phyloP scores from a whole-genome alignment of 2,888 invertebrate genomes.

The Mystacides longicornis region DNA sequence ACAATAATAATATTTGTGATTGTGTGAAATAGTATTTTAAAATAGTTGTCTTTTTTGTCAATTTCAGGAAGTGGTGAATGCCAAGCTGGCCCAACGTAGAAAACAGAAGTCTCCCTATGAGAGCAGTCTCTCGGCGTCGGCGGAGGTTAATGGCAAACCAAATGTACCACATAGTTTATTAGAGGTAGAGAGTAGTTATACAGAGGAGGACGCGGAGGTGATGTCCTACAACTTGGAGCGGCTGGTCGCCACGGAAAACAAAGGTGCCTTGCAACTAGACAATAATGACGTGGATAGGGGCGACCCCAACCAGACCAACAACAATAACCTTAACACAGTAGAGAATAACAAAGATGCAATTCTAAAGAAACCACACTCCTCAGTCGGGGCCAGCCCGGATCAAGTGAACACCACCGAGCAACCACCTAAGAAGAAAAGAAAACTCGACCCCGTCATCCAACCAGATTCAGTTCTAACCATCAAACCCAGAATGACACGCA shows the following conservation, averaged over 20 bases:
- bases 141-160: background rate
- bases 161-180: background rate
- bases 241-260: background rate
- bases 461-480: background rate
- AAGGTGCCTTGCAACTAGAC: background rate
- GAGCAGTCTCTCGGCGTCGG: background rate
- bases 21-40: background rate
- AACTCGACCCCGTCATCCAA: background rate
- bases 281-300: background rate
- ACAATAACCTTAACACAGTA: background rate
- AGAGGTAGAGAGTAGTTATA: background rate
- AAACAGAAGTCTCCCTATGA: slow-evolving; percentile 40
- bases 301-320: background rate
- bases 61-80: slow-evolving; percentile 60
- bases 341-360: background rate
- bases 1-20: no score
- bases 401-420: no score
- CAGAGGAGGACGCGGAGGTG: slow-evolving; percentile 15
- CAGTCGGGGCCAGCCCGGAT: background rate
- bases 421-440: slow-evolving; percentile 10
- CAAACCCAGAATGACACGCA: background rate
- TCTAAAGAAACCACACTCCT: no score
- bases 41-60: background rate
- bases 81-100: slow-evolving; percentile 62
- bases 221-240: slow-evolving; percentile 15